phyloP scores from a whole-genome alignment of 2,888 invertebrate genomes.

The Clusia tigrina region DNA sequence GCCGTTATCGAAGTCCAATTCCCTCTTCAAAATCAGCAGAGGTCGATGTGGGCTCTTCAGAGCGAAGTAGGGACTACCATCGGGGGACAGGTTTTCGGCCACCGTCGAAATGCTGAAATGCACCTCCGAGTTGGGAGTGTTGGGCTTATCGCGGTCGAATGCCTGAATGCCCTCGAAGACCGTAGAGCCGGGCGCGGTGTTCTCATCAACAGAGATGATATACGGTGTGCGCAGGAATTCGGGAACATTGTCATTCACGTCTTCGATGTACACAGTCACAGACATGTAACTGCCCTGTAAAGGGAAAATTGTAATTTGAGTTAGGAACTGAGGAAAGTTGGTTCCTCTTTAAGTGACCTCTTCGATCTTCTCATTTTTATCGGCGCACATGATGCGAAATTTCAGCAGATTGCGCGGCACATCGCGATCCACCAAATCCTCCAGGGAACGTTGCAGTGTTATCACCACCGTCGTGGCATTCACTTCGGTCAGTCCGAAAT shows the following conservation, averaged over 20 bases:
- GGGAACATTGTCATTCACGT: slow-evolving; percentile 85
- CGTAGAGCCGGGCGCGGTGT: slow-evolving; percentile 79
- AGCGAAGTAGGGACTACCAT: slow-evolving; percentile 69
- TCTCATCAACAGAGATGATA: slow-evolving; percentile 79
- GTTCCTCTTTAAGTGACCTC: slow-evolving; percentile 46
- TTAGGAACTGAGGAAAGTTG: neutral
- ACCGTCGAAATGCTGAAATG: slow-evolving; percentile 80
- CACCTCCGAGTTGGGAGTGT: slow-evolving; percentile 87
- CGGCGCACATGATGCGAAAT: slow-evolving; percentile 77
- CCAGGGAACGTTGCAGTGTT: slow-evolving; percentile 78
- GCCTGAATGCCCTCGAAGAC: slow-evolving; percentile 84
- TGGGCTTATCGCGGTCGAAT: slow-evolving; percentile 84
- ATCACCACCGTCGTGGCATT: slow-evolving; percentile 82
- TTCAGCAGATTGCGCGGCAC: slow-evolving; percentile 82
- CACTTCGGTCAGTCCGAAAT: slow-evolving; percentile 69
- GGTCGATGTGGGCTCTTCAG: slow-evolving; percentile 83
- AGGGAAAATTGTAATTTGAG: neutral
- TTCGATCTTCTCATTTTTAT: slow-evolving; percentile 57
- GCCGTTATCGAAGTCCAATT: slow-evolving; percentile 82
- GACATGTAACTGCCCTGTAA: slow-evolving; percentile 81
- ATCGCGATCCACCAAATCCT: slow-evolving; percentile 82
- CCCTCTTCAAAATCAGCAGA: slow-evolving; percentile 74
- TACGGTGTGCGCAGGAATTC: slow-evolving; percentile 82
- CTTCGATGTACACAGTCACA: slow-evolving; percentile 88
- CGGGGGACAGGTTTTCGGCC: slow-evolving; percentile 53